These are phyloP conservation scores for Jordanella pulchra DNA, from an alignment of 2,797 vertebrate genomes.

Conservation along the genomic window DNA sequence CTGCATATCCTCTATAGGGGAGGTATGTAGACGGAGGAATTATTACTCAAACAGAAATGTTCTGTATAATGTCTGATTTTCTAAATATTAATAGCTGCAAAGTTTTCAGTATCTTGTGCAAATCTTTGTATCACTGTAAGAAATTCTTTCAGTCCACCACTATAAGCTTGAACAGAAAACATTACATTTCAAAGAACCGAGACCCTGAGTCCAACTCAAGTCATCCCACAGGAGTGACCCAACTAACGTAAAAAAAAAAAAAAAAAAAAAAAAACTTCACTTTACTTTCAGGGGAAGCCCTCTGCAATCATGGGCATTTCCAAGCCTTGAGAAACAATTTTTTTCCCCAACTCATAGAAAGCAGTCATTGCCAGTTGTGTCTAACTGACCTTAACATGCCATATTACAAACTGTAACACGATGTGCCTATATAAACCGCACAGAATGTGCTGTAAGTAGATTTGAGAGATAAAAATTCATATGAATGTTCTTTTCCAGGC, in stretches of 20 bases:
- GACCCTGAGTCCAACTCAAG: constrained; percentile 42
- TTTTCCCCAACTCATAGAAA: not conserved
- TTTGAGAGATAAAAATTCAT: constrained; percentile 66
- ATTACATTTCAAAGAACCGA: constrained; percentile 26
- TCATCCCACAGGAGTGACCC: constrained; percentile 47
- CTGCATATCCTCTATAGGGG: too few species aligned
- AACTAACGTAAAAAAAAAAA: constrained; percentile 39
- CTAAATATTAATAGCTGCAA: not conserved
- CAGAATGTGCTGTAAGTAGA: constrained; percentile 65
- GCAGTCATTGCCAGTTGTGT: not conserved
- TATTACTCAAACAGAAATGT: not conserved
- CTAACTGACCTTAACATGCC: constrained; percentile 29
- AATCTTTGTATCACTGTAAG: not conserved
- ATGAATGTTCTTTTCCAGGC: constrained; percentile 77
- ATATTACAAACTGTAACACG: constrained; percentile 38
- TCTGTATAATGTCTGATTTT: not conserved
- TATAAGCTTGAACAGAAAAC: not conserved
- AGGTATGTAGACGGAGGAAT: too few species aligned
- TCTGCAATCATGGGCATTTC: not conserved
- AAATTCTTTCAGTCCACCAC: not conserved
- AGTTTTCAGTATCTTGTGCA: not conserved
- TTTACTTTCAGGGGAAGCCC: constrained; percentile 22
- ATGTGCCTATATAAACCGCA: constrained; percentile 9
- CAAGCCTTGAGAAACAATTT: constrained; percentile 28
- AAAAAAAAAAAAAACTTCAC: constrained; percentile 29